phyloP scores from a whole-genome alignment of 2,113 vertebrate genomes.

The Mus musculus region DNA sequence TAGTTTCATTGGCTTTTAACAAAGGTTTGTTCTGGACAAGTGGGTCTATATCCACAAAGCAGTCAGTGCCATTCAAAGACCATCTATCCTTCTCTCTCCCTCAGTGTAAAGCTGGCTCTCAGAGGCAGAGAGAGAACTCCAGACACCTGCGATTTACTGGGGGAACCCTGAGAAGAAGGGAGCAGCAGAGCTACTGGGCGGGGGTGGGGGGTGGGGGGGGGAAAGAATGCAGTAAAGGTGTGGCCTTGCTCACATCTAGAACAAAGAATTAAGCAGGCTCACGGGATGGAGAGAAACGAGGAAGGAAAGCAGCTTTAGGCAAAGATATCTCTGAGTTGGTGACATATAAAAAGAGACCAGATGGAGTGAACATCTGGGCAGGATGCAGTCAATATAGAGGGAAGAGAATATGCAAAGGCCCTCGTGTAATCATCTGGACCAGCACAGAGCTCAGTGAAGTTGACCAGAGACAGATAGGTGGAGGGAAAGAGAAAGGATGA shows the following conservation, averaged over 20 bases:
- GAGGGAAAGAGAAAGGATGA: neutral
- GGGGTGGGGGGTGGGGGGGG: too few relatives aligned
- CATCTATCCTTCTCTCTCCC: accelerated
- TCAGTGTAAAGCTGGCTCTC: neutral
- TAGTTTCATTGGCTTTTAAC: neutral
- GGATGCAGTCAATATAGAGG: neutral
- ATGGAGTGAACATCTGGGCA: neutral
- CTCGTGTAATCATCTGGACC: neutral
- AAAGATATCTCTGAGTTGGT: neutral
- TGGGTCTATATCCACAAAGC: neutral
- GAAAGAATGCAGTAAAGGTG: neutral
- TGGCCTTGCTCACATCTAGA: neutral
- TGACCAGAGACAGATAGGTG: neutral
- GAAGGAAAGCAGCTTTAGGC: neutral
- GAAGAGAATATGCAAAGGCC: neutral
- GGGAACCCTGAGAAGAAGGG: neutral
- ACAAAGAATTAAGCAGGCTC: neutral
- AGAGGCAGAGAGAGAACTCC: neutral
- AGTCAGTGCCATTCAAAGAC: neutral
- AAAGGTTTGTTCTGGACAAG: neutral
- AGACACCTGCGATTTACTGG: neutral
- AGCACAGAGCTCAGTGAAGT: neutral
- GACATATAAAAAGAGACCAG: neutral
- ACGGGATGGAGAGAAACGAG: neutral
- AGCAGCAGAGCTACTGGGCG: neutral